Evolutionary conservation across 53 echinoderm and acorn worm genomes (phyloP).

Genomic region (Hippasteria phrygiana): DNA sequence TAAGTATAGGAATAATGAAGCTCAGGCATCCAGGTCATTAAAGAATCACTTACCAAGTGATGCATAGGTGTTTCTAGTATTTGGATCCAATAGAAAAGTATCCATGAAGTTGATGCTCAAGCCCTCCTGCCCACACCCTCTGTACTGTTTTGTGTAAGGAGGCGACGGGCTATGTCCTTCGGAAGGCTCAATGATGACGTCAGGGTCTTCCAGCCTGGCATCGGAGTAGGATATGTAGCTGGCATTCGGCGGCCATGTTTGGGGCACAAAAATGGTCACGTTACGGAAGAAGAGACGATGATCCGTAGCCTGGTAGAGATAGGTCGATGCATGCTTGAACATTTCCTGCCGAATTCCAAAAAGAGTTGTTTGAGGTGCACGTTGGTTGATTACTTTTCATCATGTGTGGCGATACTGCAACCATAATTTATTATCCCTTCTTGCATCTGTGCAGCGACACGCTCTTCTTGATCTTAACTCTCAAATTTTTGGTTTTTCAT

Average conservation of each 20-base stretch:
- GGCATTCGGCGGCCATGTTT: constrained; percentile 68
- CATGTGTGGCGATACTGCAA: too few species aligned
- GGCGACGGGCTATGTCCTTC: constrained; percentile 51
- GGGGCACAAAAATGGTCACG: constrained; percentile 82
- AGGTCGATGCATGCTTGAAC: constrained; percentile 67
- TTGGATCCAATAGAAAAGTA: constrained; percentile 61
- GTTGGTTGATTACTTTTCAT: too few species aligned
- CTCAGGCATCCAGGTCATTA: neutral
- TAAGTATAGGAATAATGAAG: too few species aligned
- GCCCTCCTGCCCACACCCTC: constrained; percentile 73
- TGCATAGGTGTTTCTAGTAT: constrained; percentile 62
- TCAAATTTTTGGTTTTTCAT: too few species aligned
- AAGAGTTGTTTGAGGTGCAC: too few species aligned
- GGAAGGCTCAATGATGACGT: constrained; percentile 72
- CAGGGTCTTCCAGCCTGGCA: constrained; percentile 65
- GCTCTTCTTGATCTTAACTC: too few species aligned
- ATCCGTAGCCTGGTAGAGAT: constrained; percentile 73
- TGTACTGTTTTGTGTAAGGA: constrained; percentile 76
- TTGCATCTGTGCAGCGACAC: too few species aligned
- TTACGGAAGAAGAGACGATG: constrained; percentile 71
- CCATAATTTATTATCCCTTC: too few species aligned
- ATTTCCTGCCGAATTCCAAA: constrained; percentile 45
- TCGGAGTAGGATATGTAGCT: constrained; percentile 60
- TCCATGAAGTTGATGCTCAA: constrained; percentile 69
- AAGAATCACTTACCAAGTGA: constrained; percentile 73